These are phyloP conservation scores for Bothrops jararaca DNA, from an alignment of 2,113 vertebrate species.

Conservation along the genomic window DNA sequence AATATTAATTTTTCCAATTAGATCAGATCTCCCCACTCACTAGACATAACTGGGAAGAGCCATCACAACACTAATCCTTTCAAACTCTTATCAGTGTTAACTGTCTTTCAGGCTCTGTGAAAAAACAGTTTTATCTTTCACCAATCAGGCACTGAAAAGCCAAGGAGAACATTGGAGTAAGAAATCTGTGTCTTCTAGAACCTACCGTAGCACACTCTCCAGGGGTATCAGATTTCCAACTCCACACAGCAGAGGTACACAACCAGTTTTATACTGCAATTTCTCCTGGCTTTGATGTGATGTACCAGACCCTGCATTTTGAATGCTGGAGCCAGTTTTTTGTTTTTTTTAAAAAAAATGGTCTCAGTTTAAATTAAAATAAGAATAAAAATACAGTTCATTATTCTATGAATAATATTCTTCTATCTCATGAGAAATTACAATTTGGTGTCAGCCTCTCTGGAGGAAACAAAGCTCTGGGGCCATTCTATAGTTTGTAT, in stretches of 20 bases:
- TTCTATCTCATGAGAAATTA: too few species aligned
- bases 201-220: neutral
- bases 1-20: slow-evolving; percentile 14
- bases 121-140: neutral
- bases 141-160: slow-evolving; percentile 4
- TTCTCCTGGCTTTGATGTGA: neutral
- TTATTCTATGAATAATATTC: neutral
- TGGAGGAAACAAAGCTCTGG: neutral
- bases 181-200: neutral
- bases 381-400: neutral
- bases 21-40: neutral
- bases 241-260: neutral
- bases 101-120: neutral
- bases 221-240: neutral
- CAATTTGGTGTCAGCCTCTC: too few species aligned
- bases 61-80: neutral
- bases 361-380: neutral
- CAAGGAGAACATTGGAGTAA: neutral
- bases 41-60: slow-evolving; percentile 25
- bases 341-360: neutral
- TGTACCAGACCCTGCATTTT: neutral
- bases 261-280: neutral
- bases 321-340: neutral
- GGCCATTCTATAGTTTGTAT: neutral
- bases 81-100: slow-evolving; percentile 31